These are phyloP conservation scores for Paradisaea rubra DNA, from an alignment of 2,113 vertebrate species.

Conservation along the genomic window DNA sequence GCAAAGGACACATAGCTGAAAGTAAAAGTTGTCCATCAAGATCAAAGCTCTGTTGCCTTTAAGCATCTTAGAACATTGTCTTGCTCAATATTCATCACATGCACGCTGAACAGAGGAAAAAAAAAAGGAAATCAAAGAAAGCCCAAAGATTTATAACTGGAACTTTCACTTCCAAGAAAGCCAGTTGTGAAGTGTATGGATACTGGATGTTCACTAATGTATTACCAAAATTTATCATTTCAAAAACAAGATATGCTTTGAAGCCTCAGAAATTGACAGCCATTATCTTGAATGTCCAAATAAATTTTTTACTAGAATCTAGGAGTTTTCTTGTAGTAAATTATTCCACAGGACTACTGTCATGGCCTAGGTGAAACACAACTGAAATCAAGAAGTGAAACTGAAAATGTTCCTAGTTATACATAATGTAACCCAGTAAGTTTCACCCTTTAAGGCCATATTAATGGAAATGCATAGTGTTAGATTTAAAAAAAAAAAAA, in stretches of 20 bases:
- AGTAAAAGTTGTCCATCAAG: not conserved
- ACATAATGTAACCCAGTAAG: not conserved
- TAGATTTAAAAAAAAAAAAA: not conserved
- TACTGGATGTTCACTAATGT: not conserved
- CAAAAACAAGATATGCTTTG: not conserved
- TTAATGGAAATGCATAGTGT: slow-evolving; percentile 20
- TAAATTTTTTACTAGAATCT: not conserved
- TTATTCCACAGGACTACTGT: not conserved
- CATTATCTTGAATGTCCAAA: not conserved
- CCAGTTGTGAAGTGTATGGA: not conserved
- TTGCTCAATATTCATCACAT: slow-evolving; percentile 7
- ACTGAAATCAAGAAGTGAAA: slow-evolving; percentile 31
- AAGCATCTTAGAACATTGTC: not conserved
- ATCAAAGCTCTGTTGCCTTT: not conserved
- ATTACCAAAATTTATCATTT: not conserved
- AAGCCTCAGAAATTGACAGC: slow-evolving; percentile 34
- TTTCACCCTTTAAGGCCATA: slow-evolving; percentile 38
- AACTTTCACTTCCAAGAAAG: slow-evolving; percentile 50
- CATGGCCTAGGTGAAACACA: slow-evolving; percentile 54
- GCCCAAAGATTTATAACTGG: not conserved
- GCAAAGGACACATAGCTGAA: not conserved
- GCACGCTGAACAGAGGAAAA: not conserved
- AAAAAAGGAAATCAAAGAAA: not conserved
- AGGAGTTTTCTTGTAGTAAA: not conserved
- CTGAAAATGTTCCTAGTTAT: slow-evolving; percentile 8